Conservation (phyloP, 2,888 invertebrate genomes). For the Chironomus riparius region DNA sequence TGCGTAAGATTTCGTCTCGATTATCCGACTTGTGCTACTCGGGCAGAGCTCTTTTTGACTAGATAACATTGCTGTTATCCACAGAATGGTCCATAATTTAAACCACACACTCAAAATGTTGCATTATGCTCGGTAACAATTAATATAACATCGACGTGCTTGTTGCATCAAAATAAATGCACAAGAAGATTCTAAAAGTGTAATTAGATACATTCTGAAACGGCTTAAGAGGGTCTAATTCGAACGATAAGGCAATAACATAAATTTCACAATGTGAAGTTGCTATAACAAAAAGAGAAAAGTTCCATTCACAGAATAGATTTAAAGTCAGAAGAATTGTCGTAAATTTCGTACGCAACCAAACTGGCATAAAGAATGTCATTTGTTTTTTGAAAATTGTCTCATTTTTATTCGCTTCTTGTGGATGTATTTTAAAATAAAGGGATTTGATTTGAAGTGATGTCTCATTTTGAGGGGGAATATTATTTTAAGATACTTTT, state of each 20-base stretch:
- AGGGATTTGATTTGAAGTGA: neutral
- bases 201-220: neutral
- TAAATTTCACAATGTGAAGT: slow-evolving; percentile 1
- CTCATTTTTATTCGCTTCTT: neutral
- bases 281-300: neutral
- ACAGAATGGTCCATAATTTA: too few species aligned
- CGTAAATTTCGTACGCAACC: slow-evolving; percentile 14
- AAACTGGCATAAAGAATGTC: neutral
- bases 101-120: too few species aligned
- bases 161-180: neutral
- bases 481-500: too few species aligned
- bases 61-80: too few species aligned
- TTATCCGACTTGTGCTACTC: too few species aligned
- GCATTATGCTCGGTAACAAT: too few species aligned
- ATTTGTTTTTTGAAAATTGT: neutral
- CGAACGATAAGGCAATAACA: neutral
- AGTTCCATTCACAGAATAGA: neutral
- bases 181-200: neutral
- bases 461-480: neutral
- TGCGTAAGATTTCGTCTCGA: too few species aligned
- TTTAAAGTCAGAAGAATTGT: neutral
- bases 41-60: too few species aligned
- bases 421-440: neutral
- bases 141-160: too few species aligned
- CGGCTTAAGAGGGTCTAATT: neutral